Evolutionary conservation across 2,888 invertebrate genomes (phyloP).

Genomic region (Pandemis cinnamomeana): DNA sequence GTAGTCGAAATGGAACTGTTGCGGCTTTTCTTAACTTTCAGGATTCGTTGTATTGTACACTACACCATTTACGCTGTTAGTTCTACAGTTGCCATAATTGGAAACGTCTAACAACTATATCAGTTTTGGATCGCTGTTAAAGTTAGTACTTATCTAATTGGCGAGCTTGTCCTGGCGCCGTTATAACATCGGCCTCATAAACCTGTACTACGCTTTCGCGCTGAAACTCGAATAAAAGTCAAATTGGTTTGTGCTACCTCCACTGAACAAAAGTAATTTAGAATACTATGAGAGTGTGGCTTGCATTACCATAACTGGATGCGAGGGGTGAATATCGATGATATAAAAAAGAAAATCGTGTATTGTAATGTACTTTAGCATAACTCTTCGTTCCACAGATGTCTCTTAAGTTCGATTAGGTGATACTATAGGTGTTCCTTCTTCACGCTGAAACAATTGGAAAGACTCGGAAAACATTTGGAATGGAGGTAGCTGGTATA

Average conservation of each 20-base stretch:
- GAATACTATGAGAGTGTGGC: slow-evolving; percentile 44
- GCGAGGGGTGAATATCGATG: slow-evolving; percentile 52
- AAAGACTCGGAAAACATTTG: no score
- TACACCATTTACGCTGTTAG: no score
- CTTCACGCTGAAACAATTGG: no score
- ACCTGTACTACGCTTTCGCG: slow-evolving; percentile 15
- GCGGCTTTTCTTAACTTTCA: no score
- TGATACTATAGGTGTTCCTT: no score
- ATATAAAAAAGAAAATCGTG: slow-evolving; percentile 12
- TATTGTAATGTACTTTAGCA: neutral
- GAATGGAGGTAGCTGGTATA: no score
- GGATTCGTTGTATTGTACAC: no score
- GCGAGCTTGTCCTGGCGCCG: neutral
- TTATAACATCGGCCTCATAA: neutral
- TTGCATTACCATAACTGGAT: slow-evolving; percentile 55
- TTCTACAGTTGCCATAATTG: no score
- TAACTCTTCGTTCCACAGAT: neutral
- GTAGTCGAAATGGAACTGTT: neutral
- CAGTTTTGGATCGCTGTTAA: no score
- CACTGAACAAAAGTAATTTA: slow-evolving; percentile 45
- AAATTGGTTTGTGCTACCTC: slow-evolving; percentile 47
- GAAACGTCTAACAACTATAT: no score
- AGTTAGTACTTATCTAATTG: neutral
- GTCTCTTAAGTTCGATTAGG: neutral
- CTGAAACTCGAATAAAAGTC: slow-evolving; percentile 44